Evolutionary conservation across 2,888 invertebrate genomes (phyloP).

Genomic region (Acleris sparsana): DNA sequence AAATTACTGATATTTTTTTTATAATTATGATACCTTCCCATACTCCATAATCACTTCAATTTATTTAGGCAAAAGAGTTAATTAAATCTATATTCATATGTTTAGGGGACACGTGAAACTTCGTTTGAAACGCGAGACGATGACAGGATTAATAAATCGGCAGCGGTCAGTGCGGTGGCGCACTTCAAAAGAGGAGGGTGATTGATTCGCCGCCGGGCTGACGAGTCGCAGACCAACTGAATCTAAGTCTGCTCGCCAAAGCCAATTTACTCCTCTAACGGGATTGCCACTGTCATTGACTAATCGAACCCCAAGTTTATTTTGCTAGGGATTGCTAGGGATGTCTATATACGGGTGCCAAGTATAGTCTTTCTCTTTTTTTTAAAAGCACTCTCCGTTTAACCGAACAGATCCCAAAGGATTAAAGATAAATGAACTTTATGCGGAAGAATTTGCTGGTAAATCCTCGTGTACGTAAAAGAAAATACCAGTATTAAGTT

Average conservation of each 20-base stretch:
- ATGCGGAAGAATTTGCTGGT: too few species aligned
- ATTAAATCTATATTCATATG: slow-evolving; percentile 4
- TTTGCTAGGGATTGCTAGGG: slow-evolving; percentile 10
- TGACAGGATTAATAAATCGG: slow-evolving; percentile 71
- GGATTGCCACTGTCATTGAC: slow-evolving; percentile 50
- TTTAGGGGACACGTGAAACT: slow-evolving; percentile 53
- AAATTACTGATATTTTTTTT: too few species aligned
- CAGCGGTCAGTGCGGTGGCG: slow-evolving; percentile 57
- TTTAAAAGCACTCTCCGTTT: too few species aligned
- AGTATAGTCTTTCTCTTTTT: too few species aligned
- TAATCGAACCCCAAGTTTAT: slow-evolving; percentile 35
- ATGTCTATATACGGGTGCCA: too few species aligned
- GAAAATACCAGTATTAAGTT: too few species aligned
- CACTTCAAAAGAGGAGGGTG: slow-evolving; percentile 71
- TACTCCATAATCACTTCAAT: too few species aligned
- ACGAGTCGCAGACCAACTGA: slow-evolving; percentile 60
- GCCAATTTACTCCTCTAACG: slow-evolving; percentile 55
- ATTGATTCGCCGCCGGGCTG: slow-evolving; percentile 60
- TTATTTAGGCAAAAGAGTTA: not conserved
- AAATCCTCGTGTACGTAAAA: too few species aligned
- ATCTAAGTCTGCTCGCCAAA: slow-evolving; percentile 45
- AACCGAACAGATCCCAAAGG: too few species aligned
- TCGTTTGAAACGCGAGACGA: slow-evolving; percentile 57
- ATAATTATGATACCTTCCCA: too few species aligned
- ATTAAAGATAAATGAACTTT: too few species aligned